These are phyloP conservation scores for Echiichthys vipera DNA, from an alignment of 2,797 vertebrate genomes.

Conservation along the genomic window DNA sequence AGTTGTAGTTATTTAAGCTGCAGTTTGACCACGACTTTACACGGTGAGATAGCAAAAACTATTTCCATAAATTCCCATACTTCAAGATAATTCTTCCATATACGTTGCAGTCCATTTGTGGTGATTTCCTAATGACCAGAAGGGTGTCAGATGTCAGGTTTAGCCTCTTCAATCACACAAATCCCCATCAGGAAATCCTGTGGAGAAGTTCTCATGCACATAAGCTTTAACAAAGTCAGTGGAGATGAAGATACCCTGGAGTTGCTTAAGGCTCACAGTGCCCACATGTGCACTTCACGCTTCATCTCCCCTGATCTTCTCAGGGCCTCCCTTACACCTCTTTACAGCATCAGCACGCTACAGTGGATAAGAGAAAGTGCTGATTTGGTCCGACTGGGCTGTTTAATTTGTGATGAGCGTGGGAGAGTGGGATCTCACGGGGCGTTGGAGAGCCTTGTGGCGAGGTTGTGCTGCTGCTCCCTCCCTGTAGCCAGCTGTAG, in stretches of 20 bases:
- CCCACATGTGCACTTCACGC: conserved; percentile 56
- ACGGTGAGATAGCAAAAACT: background rate
- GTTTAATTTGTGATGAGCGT: conserved; percentile 79
- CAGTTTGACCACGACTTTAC: background rate
- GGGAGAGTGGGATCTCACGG: conserved; percentile 62
- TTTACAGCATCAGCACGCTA: conserved; percentile 53
- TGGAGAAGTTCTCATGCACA: conserved; percentile 6
- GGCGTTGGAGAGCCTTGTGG: conserved; percentile 60
- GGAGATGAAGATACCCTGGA: conserved; percentile 36
- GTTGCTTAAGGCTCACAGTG: conserved; percentile 42
- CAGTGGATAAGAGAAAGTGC: conserved; percentile 61
- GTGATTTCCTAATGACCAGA: background rate
- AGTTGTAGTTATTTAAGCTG: background rate
- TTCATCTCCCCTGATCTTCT: conserved; percentile 65
- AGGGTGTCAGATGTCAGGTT: background rate
- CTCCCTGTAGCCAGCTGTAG: conserved; percentile 61
- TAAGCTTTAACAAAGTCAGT: conserved; percentile 7
- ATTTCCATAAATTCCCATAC: background rate
- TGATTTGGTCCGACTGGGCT: conserved; percentile 68
- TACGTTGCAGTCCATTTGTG: background rate
- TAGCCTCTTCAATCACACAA: conserved; percentile 9
- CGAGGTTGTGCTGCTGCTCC: conserved; percentile 56
- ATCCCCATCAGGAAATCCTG: conserved; percentile 10
- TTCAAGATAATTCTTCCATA: background rate
- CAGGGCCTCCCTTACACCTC: conserved; percentile 43